Base-by-base conservation (phyloP, 1,140 invertebrate species). In the Lethrus apterus region DNA sequence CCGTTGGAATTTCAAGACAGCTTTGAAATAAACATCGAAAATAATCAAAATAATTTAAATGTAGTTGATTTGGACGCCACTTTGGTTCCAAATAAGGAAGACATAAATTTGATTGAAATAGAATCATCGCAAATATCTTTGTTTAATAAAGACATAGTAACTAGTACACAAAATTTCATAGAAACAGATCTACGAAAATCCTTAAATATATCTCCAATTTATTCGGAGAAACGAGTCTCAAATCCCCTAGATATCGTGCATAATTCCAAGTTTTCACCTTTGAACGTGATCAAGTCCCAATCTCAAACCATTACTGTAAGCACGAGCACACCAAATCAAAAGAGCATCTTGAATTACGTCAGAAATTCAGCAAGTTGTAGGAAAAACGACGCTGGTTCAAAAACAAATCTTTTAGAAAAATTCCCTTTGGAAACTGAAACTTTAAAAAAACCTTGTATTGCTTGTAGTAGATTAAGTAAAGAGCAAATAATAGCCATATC, bases 281-380 rank as follows among this genome's bases (percentile, higher is more conserved):
- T 51, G 8, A 53, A 30, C 7, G 34, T 54, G 11, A 14, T 49
- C 3, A 33, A 29, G 5, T 34, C 47, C 11, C 17, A 38, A 0
- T 11, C 30, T 19, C 45, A 46, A 40, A 48, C 50, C 43, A 18
- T 33, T 4, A 53, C 10, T 10, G 10, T 54, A 20, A 19, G 49
- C 17, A 54, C 42, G 3, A 50, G 46, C 11, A 57, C 54, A 4
- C 59, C 58, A 7, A 59, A 51, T 11, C 62, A 64, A 44, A 59
- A 56, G 35, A 64, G 60, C 32, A 64, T 64, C 24, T 51, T 60
- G 20, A 62, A 53, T 46, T 64, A 57, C 35, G 32, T 62, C 0
- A 44, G 7, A 7, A 29, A 26, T 15, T 10, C 5, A 44, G 20
- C 4, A 10, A 32, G 4, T 13, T 7, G 3, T 18, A 10, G 11